Conservation (phyloP, 2,113 vertebrate species). For the Pseudois nayaur region DNA sequence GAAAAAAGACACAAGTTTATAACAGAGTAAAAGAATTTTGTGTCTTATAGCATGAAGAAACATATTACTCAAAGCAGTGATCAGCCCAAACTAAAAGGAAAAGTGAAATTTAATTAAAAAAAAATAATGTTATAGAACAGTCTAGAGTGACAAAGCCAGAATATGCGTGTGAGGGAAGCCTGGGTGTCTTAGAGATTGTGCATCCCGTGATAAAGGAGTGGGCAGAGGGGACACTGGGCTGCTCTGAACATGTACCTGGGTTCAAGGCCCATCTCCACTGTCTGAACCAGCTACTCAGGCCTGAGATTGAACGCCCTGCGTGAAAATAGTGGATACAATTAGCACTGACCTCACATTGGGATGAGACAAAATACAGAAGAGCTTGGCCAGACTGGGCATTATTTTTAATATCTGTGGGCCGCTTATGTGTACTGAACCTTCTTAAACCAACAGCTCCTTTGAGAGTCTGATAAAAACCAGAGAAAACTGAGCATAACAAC, state of each 20-base stretch:
- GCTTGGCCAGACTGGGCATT: not conserved
- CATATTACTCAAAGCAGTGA: not conserved
- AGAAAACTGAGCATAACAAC: not conserved
- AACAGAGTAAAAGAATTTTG: not conserved
- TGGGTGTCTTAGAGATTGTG: not conserved
- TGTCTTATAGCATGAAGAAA: not conserved
- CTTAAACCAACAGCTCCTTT: not conserved
- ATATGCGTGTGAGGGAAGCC: not conserved
- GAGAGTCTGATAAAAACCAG: not conserved
- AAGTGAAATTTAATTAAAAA: not conserved
- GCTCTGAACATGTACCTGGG: not conserved
- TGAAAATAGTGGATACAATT: not conserved
- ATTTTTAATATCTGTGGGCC: not conserved
- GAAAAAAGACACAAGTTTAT: not conserved
- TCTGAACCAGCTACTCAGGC: too few species aligned
- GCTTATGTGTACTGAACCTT: not conserved
- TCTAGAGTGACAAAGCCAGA: not conserved
- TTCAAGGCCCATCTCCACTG: not conserved
- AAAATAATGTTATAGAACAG: not conserved
- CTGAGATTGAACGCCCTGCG: rapidly evolving
- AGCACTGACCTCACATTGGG: not conserved
- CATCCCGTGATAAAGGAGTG: not conserved
- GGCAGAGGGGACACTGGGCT: not conserved
- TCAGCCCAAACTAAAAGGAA: not conserved
- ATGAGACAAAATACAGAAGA: not conserved